Conservation (phyloP, 23 tunicate genomes). For the Corella eumyota region DNA sequence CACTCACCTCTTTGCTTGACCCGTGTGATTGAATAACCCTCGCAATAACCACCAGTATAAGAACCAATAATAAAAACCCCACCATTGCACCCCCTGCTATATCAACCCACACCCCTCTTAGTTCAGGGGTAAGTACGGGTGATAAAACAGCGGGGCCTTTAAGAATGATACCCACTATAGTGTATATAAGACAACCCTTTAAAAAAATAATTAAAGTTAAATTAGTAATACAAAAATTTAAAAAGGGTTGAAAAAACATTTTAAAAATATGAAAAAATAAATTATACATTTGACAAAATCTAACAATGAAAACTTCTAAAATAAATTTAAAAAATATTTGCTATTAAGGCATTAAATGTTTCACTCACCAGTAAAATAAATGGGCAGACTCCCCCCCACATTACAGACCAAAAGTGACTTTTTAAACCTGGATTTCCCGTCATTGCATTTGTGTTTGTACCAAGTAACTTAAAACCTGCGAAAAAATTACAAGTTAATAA, state of each 20-base stretch:
- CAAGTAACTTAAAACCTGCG: conserved; percentile 49
- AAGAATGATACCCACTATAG: conserved; percentile 23
- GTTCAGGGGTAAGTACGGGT: not conserved
- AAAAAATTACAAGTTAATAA: too few relatives aligned
- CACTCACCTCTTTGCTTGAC: conserved; percentile 29
- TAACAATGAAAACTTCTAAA: not conserved
- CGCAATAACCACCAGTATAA: conserved; percentile 30
- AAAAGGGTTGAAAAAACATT: not conserved
- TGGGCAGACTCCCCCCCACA: conserved; percentile 82
- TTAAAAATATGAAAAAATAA: too few relatives aligned
- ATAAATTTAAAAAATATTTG: not conserved
- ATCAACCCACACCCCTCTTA: conserved; percentile 16
- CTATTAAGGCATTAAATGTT: not conserved
- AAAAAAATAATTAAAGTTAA: not conserved
- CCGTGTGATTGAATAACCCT: conserved; percentile 47
- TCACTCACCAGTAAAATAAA: conserved; percentile 40
- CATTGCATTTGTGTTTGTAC: conserved; percentile 86
- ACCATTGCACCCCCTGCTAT: conserved; percentile 41
- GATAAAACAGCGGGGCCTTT: conserved; percentile 22
- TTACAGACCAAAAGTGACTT: conserved; percentile 61
- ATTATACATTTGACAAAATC: not conserved
- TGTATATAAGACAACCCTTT: conserved; percentile 41
- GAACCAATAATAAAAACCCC: conserved; percentile 39
- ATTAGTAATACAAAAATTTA: not conserved
- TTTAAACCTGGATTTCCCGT: conserved; percentile 65